phyloP scores from a whole-genome alignment of 2,113 vertebrate genomes.

The Andinoacara biseriatus region DNA sequence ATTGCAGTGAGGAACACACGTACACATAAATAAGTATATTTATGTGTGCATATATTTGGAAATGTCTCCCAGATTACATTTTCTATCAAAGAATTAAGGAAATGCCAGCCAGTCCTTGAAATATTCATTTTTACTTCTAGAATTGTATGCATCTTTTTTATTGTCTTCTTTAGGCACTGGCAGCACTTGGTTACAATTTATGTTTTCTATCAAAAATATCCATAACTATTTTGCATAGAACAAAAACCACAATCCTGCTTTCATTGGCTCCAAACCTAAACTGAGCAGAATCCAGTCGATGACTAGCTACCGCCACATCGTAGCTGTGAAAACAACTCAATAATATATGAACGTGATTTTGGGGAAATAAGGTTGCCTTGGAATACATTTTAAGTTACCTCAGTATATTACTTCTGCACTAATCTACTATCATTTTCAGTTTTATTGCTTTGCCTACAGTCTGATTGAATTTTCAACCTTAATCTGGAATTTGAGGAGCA shows the following conservation, averaged over 20 bases:
- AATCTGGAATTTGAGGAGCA: constrained; percentile 48
- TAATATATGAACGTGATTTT: constrained; percentile 6
- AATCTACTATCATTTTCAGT: constrained; percentile 42
- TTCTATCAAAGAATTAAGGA: no score
- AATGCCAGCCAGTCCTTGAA: background rate
- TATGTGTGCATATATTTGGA: no score
- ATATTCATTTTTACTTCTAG: background rate
- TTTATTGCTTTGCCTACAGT: constrained; percentile 56
- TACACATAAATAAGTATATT: no score
- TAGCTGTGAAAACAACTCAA: background rate
- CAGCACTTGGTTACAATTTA: background rate
- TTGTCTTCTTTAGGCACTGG: background rate
- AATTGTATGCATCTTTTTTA: background rate
- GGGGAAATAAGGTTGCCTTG: background rate
- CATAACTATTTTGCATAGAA: background rate
- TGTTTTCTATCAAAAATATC: background rate
- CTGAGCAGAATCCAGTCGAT: background rate
- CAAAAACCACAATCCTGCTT: background rate
- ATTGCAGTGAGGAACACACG: no score
- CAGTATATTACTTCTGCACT: constrained; percentile 27
- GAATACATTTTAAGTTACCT: constrained; percentile 11
- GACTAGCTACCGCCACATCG: background rate
- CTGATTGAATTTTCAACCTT: constrained; percentile 57
- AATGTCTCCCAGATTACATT: no score
- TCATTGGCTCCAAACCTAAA: background rate